Base-by-base conservation (phyloP, 2,797 vertebrate species). In the Limosa lapponica region DNA sequence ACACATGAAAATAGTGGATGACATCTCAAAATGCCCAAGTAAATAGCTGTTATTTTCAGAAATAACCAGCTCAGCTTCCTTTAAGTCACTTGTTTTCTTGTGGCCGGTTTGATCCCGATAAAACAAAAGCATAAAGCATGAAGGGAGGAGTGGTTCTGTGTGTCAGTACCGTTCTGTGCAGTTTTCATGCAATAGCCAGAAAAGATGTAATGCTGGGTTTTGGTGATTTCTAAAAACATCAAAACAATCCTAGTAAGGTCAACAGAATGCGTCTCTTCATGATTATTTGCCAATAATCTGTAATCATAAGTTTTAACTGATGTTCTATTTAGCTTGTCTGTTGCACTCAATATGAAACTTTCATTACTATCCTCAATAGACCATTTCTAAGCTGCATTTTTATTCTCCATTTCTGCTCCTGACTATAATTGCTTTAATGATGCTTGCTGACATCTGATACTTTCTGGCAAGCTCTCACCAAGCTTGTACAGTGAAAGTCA, bases 371-470 rank as follows among this genome's bases (percentile, higher is more conserved):
- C 73, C 89, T 83, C 85, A 22, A 86, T 88, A 77, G 67, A 81
- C 73, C 79, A 23, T 81, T 82, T 81, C 16, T 71, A 72, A 92
- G 32, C 64, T 75, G 28, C 62, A 4, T 85, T 94, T 96, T 91
- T 57, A 58, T 72, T 77, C 70, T 90, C 46, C 17, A 3, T 82
- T 91, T 84, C 89, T 90, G 55, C 67, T 95, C 61, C 92, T 88
- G 64, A 48, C 69, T 95, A 1, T 82, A 87, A 88, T 87, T 72
- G 86, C 92, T 96, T 86, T 83, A 94, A 74, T 91, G 91, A 71
- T 93, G 71, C 94, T 89, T 91, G 69, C 79, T 96, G 96, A 94
- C 90, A 93, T 87, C 90, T 91, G 93, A 97, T 94, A 57, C 87
- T 95, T 91, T 79, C 89, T 91, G 95, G 95, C 92, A 94, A 82